Conservation (phyloP, 2,113 vertebrate species). For the Hyperopisus bebe region DNA sequence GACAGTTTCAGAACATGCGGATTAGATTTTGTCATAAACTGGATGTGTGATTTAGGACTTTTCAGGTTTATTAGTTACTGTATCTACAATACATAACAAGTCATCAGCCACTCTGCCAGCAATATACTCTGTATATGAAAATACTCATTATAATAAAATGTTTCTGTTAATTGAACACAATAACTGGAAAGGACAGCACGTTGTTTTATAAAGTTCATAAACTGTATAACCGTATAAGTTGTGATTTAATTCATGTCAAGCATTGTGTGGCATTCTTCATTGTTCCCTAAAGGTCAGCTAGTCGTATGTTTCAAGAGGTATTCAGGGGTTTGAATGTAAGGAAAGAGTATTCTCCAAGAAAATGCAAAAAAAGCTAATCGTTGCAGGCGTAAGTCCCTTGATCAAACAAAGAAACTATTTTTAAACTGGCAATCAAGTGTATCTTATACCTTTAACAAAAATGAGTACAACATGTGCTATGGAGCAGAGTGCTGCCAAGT, state of each 20-base stretch:
- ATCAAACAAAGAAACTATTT: neutral
- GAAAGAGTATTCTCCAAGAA: neutral
- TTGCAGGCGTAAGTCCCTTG: neutral
- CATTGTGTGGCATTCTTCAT: neutral
- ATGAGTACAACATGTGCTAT: neutral
- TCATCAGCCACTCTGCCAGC: neutral
- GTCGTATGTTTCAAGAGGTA: neutral
- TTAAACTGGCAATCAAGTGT: neutral
- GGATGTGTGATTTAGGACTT: constrained; percentile 4
- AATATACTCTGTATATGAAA: neutral
- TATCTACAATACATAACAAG: neutral
- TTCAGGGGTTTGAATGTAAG: neutral
- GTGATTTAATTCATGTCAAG: neutral
- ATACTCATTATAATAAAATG: constrained; percentile 5
- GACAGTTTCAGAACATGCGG: neutral
- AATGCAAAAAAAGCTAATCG: neutral
- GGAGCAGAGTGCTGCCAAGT: neutral
- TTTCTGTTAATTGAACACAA: neutral
- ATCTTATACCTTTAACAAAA: neutral
- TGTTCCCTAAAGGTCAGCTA: neutral
- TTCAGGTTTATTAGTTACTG: neutral
- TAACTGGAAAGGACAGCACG: neutral
- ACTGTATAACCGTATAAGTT: no score
- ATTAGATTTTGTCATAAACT: neutral
- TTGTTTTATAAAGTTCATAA: neutral